These are phyloP conservation scores for Paracanthobrama guichenoti DNA, from an alignment of 2,113 vertebrate species.

Conservation along the genomic window DNA sequence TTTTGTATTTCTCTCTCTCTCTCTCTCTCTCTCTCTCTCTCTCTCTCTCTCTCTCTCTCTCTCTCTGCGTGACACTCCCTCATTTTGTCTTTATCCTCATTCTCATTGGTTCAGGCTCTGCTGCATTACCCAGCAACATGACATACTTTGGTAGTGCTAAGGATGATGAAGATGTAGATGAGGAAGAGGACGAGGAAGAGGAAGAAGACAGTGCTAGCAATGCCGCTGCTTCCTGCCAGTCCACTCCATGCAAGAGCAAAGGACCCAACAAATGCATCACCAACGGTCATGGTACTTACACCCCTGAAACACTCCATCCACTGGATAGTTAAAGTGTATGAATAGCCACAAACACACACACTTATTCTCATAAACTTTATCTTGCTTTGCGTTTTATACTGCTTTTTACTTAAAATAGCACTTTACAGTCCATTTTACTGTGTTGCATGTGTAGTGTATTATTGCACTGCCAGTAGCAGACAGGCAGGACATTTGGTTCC, in stretches of 20 bases:
- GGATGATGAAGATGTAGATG: constrained; percentile 82
- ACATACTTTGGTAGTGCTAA: constrained; percentile 87
- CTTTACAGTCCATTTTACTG: neutral
- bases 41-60: neutral
- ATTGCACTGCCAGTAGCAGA: constrained; percentile 17
- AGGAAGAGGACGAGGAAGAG: constrained; percentile 75
- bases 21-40: neutral
- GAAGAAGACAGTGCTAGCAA: constrained; percentile 66
- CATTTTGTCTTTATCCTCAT: neutral
- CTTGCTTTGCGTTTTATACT: neutral
- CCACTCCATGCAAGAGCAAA: constrained; percentile 84
- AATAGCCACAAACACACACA: constrained; percentile 15
- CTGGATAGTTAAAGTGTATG: no score
- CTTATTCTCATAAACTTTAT: neutral
- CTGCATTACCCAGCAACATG: constrained; percentile 89
- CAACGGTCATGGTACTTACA: constrained; percentile 81
- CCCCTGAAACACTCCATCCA: no score
- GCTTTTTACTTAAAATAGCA: neutral
- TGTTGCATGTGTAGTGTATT: constrained; percentile 32
- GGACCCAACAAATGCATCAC: constrained; percentile 74
- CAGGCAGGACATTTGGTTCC: constrained; percentile 46
- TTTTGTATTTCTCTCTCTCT: neutral
- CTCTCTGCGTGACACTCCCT: neutral
- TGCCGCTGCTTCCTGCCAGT: constrained; percentile 83
- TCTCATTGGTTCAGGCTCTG: constrained; percentile 75